These are phyloP conservation scores for Argyresthia albistria DNA, from an alignment of 2,888 invertebrate genomes.

Conservation along the genomic window DNA sequence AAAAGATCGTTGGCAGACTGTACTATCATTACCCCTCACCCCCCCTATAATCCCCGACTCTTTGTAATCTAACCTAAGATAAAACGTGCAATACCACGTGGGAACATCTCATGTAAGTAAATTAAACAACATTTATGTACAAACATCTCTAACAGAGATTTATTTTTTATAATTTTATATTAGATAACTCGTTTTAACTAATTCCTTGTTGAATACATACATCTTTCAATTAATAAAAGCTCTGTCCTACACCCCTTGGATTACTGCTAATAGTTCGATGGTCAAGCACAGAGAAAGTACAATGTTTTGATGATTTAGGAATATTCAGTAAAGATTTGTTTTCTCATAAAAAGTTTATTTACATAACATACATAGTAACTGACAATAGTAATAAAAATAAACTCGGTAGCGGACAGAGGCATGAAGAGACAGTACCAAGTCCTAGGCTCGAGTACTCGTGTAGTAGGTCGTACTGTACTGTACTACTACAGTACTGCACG, in stretches of 20 bases:
- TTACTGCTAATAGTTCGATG: constrained; percentile 16
- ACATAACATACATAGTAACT: constrained; percentile 62
- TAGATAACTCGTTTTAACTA: constrained; percentile 31
- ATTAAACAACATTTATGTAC: constrained; percentile 43
- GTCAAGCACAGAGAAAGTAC: constrained; percentile 17
- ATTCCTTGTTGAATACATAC: constrained; percentile 26
- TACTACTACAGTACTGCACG: too few species aligned
- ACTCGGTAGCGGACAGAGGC: constrained; percentile 25
- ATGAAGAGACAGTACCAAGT: neutral
- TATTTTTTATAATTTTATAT: constrained; percentile 29
- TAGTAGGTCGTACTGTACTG: too few species aligned
- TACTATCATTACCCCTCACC: too few species aligned
- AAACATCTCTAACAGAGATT: constrained; percentile 34
- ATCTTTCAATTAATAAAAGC: constrained; percentile 30
- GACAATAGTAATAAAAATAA: constrained; percentile 47
- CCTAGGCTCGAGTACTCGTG: too few species aligned
- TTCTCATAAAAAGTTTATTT: constrained; percentile 60
- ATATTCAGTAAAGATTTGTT: constrained; percentile 31
- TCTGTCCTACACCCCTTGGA: constrained; percentile 18
- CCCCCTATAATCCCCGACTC: too few species aligned
- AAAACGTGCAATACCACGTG: too few species aligned
- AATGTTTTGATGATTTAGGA: constrained; percentile 23
- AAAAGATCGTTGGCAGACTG: too few species aligned
- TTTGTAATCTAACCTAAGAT: too few species aligned
- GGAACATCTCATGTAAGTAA: constrained; percentile 13